phyloP scores from a whole-genome alignment of 2,113 vertebrate species.

The Melanocharis versteri region DNA sequence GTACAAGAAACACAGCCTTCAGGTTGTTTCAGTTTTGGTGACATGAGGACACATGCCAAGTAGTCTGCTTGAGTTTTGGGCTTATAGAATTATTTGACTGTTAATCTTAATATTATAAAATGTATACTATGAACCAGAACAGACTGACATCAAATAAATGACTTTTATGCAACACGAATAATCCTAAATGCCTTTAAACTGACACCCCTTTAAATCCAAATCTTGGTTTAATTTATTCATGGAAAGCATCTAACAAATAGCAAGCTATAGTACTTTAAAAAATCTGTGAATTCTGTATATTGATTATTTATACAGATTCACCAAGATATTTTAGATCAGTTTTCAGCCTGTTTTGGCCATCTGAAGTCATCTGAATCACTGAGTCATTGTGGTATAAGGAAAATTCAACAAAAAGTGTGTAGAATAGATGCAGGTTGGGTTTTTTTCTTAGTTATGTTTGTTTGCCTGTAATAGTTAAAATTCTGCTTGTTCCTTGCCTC shows the following conservation, averaged over 20 bases:
- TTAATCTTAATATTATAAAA: not conserved
- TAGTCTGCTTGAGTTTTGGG: not conserved
- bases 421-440: not conserved
- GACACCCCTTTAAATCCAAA: not conserved
- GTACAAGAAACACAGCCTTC: not conserved
- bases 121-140: not conserved
- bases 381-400: not conserved
- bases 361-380: rapidly evolving
- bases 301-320: not conserved
- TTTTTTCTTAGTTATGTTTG: not conserved
- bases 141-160: not conserved
- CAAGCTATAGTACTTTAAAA: not conserved
- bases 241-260: not conserved
- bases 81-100: not conserved
- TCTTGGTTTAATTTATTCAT: not conserved
- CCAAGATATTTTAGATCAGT: not conserved
- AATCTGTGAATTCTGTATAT: not conserved
- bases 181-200: not conserved
- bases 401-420: not conserved
- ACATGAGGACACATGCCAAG: not conserved
- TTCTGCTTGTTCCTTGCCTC: not conserved
- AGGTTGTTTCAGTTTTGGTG: not conserved
- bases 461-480: not conserved
- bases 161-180: not conserved
- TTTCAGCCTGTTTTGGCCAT: not conserved